Percentiles rank a stretch among this genome's conserved stretches.
Conservation (phyloP, 35 echinoderm and acorn worm species). For the Strongylocentrotus purpuratus region DNA sequence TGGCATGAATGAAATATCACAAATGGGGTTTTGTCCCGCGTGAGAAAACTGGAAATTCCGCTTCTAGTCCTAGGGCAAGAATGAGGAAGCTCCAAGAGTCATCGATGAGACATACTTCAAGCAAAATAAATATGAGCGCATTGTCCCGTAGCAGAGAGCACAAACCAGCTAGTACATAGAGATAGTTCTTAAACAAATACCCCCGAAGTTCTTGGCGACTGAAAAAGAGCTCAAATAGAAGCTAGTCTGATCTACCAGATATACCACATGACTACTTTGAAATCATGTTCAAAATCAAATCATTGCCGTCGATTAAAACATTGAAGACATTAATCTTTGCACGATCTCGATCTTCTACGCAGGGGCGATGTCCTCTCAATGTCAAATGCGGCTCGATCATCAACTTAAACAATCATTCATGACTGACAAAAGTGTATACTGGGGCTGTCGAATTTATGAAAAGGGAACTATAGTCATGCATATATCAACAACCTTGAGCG, state of each 20-base stretch:
- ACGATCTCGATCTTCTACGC: not conserved
- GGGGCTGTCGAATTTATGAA: not conserved
- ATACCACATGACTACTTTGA: not conserved
- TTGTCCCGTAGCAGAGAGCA: not conserved
- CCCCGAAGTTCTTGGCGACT: not conserved
- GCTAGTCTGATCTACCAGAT: not conserved
- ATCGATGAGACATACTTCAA: no score
- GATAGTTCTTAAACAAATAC: not conserved
- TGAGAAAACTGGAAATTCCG: no score
- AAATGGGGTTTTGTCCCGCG: not conserved
- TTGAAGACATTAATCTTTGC: not conserved
- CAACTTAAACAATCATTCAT: not conserved
- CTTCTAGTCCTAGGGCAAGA: no score
- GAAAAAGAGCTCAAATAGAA: not conserved
- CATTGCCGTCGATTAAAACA: not conserved
- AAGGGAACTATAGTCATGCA: not conserved
- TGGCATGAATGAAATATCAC: not conserved
- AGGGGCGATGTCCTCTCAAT: not conserved
- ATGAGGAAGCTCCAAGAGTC: no score
- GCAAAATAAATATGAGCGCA: not conserved
- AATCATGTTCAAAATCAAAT: not conserved
- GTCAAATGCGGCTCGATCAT: not conserved
- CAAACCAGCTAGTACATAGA: not conserved
- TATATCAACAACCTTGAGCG: not conserved
- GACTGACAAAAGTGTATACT: not conserved